A percentile compares a stretch with the other conserved stretches of the same genome.
Conservation (phyloP, 23 tunicate genomes). For the Ascidia mentula region DNA sequence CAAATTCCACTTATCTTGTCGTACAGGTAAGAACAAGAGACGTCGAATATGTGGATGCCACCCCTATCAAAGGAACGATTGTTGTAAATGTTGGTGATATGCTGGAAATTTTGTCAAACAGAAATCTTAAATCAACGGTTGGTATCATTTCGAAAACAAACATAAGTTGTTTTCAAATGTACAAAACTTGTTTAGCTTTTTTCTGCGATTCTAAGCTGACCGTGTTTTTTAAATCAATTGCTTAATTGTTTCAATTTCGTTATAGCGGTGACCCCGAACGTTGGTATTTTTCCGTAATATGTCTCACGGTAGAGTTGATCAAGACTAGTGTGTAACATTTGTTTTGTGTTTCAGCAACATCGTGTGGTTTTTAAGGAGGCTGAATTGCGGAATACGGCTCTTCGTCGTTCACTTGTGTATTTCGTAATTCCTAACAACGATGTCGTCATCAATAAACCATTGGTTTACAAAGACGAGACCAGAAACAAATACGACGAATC, state of each 20-base stretch:
- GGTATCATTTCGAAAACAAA: too few species aligned
- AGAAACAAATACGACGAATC: not conserved
- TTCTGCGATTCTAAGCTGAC: too few species aligned
- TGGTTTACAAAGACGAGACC: not conserved
- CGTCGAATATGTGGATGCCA: not conserved
- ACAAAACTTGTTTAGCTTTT: too few species aligned
- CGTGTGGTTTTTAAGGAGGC: not conserved
- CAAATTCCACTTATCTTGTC: too few species aligned
- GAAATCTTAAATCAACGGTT: not conserved
- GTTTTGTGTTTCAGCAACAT: not conserved
- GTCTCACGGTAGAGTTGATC: not conserved
- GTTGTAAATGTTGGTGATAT: not conserved
- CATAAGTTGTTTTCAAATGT: too few species aligned
- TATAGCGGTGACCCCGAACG: too few species aligned
- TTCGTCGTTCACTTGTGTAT: slow-evolving; percentile 36
- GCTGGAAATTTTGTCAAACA: not conserved
- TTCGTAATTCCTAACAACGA: slow-evolving; percentile 36
- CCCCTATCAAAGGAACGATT: not conserved
- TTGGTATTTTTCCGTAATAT: too few species aligned
- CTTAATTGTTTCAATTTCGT: too few species aligned
- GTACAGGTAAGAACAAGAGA: not conserved
- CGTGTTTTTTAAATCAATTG: too few species aligned
- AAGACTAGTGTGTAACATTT: not conserved
- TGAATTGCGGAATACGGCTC: not conserved
- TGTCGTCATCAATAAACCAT: slow-evolving; percentile 12